These are phyloP conservation scores for Horisme vitalbata DNA, from an alignment of 2,888 invertebrate species.

Conservation along the genomic window DNA sequence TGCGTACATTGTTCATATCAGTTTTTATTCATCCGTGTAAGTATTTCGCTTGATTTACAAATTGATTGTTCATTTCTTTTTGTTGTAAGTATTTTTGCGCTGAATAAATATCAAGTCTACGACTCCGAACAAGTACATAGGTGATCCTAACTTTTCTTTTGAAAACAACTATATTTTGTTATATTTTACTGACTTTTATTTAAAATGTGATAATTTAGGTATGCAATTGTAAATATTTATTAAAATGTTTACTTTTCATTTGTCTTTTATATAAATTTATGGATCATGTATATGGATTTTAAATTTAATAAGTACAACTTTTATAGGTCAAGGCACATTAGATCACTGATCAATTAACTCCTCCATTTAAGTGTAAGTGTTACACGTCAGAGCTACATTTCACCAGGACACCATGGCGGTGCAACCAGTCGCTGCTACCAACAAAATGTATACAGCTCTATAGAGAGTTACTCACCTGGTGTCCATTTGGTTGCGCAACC, in stretches of 20 bases:
- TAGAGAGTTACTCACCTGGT: no score
- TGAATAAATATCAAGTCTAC: conserved; percentile 8
- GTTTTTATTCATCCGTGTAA: no score
- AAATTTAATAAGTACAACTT: no score
- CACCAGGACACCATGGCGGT: no score
- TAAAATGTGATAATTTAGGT: conserved; percentile 67
- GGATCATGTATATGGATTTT: no score
- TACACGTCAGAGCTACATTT: no score
- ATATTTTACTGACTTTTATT: conserved; percentile 67
- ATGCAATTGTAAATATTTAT: conserved; percentile 77
- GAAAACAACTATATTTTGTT: conserved; percentile 64
- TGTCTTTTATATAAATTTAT: conserved; percentile 36
- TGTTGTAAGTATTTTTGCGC: conserved; percentile 9
- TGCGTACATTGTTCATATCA: background rate
- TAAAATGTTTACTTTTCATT: conserved; percentile 69
- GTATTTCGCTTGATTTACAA: conserved; percentile 6
- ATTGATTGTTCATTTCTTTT: conserved; percentile 2
- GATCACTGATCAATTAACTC: background rate
- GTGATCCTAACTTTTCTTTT: conserved; percentile 46
- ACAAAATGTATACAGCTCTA: no score
- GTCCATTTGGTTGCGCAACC: no score
- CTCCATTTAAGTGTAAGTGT: no score
- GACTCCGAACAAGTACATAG: conserved; percentile 33
- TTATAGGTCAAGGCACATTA: background rate
- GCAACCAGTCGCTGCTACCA: no score